Evolutionary conservation across 2,888 invertebrate genomes (phyloP).

Genomic region (Agrilus biguttatus): DNA sequence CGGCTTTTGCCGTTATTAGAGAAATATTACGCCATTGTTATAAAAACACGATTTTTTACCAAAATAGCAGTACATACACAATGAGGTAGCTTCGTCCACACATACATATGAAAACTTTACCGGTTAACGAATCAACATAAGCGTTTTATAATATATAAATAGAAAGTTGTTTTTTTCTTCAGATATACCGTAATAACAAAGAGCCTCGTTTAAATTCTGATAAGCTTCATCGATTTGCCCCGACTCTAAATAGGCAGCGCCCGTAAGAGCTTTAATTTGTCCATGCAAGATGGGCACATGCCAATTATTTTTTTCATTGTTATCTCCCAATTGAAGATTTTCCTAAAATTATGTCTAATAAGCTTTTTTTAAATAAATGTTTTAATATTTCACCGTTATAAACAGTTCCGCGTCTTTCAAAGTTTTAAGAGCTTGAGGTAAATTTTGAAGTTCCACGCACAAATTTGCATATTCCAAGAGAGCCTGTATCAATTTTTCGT

Average conservation of each 20-base stretch:
- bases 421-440: slow-evolving; percentile 41
- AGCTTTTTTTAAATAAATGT: too few species aligned
- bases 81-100: too few species aligned
- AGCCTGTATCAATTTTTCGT: slow-evolving; percentile 37
- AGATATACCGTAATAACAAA: slow-evolving; percentile 26
- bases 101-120: too few species aligned
- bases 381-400: too few species aligned
- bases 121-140: background rate
- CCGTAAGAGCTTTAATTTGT: slow-evolving; percentile 31
- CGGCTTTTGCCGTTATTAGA: too few species aligned
- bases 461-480: slow-evolving; percentile 43
- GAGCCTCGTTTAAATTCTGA: slow-evolving; percentile 23
- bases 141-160: background rate
- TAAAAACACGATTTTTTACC: background rate
- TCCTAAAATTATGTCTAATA: too few species aligned
- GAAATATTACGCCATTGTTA: too few species aligned
- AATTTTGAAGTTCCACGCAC: slow-evolving; percentile 38
- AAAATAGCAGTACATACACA: too few species aligned
- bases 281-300: slow-evolving; percentile 27
- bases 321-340: slow-evolving; percentile 7
- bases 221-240: slow-evolving; percentile 29
- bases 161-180: too few species aligned
- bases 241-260: slow-evolving; percentile 27
- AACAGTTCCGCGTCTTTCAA: slow-evolving; percentile 31
- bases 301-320: slow-evolving; percentile 23